phyloP scores from a whole-genome alignment of 2,797 vertebrate genomes.

The Chrosomus eos region DNA sequence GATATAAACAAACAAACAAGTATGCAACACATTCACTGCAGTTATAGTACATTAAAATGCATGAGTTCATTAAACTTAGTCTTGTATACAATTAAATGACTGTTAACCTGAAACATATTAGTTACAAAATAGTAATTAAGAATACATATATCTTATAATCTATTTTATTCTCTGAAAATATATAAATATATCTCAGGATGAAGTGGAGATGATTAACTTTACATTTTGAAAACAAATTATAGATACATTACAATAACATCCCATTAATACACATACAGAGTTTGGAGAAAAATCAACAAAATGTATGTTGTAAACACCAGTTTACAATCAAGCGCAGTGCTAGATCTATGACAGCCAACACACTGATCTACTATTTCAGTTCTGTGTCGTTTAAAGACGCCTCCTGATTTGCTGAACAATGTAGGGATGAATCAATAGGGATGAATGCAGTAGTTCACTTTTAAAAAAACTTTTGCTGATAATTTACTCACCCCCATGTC shows the following conservation, averaged over 20 bases:
- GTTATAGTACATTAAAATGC: conserved; percentile 67
- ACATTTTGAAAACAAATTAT: conserved; percentile 36
- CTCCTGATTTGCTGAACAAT: conserved; percentile 2
- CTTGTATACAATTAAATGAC: conserved; percentile 75
- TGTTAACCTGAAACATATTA: conserved; percentile 73
- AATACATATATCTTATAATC: conserved; percentile 71
- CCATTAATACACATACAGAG: conserved; percentile 19
- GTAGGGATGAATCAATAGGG: conserved; percentile 3
- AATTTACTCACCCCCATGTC: no score
- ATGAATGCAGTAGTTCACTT: not conserved
- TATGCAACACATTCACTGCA: conserved; percentile 68
- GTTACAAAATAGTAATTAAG: conserved; percentile 81
- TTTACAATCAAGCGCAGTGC: conserved; percentile 12
- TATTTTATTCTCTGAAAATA: conserved; percentile 73
- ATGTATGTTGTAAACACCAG: not conserved
- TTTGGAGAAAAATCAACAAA: not conserved
- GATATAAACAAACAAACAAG: conserved; percentile 69
- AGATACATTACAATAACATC: conserved; percentile 38
- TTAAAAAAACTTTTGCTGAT: no score
- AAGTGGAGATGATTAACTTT: conserved; percentile 23
- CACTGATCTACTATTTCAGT: not conserved
- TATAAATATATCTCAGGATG: conserved; percentile 74
- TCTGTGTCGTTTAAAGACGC: conserved; percentile 5
- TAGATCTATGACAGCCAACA: not conserved
- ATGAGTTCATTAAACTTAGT: conserved; percentile 65